These are phyloP conservation scores for Andrena fulva DNA, from an alignment of 2,888 invertebrate species.

Conservation along the genomic window DNA sequence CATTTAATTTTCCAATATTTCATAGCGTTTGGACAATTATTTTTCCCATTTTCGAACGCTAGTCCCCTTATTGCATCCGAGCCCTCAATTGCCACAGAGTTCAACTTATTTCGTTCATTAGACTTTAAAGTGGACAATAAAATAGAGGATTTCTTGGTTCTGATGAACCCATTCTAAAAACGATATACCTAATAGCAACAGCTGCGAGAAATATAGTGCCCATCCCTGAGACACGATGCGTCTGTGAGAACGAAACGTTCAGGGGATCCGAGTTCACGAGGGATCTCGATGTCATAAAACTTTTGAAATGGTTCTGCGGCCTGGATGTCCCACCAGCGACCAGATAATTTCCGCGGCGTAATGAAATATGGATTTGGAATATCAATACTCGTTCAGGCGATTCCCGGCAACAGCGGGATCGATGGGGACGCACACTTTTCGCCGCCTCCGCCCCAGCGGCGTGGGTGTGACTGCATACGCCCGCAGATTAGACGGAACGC, in stretches of 20 bases:
- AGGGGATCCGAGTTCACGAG: background rate
- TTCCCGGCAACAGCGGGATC: conserved; percentile 19
- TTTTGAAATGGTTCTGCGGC: conserved; percentile 16
- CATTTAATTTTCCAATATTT: no score
- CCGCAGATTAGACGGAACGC: conserved; percentile 31
- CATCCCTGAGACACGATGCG: background rate
- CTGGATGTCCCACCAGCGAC: background rate
- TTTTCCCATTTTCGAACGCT: no score
- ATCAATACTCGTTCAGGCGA: conserved; percentile 31
- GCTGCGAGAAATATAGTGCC: background rate
- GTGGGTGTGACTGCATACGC: background rate
- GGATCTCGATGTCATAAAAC: conserved; percentile 31
- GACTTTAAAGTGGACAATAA: no score
- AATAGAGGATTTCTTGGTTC: no score
- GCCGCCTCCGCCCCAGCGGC: background rate
- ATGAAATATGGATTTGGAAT: conserved; percentile 54
- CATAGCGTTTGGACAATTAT: no score
- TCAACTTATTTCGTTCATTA: no score
- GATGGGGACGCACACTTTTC: conserved; percentile 30
- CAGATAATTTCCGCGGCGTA: conserved; percentile 39
- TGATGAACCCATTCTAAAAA: background rate
- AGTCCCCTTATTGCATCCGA: no score
- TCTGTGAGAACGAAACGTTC: background rate
- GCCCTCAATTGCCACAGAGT: no score
- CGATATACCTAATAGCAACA: background rate